These are phyloP conservation scores for Nerophis lumbriciformis DNA, from an alignment of 2,113 vertebrate species.

Conservation along the genomic window DNA sequence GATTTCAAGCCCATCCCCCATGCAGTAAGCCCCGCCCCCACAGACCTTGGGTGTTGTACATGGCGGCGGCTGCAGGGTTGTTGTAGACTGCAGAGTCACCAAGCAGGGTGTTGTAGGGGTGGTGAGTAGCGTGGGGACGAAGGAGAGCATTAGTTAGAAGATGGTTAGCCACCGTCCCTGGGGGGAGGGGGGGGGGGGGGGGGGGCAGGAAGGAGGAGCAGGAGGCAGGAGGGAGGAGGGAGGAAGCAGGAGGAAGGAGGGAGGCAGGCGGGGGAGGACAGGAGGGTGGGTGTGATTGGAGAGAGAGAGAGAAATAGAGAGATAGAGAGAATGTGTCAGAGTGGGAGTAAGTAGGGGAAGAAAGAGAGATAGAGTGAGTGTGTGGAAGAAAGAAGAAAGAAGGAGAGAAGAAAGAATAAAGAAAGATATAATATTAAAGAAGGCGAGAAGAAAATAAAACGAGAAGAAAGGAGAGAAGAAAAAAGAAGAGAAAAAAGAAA, in stretches of 20 bases:
- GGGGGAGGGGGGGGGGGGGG: slow-evolving; percentile 38
- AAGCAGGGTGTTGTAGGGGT: slow-evolving; percentile 99
- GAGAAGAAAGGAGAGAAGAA: too few species aligned
- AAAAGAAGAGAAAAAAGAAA: too few species aligned
- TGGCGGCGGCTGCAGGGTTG: slow-evolving; percentile 98
- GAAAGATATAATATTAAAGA: neutral
- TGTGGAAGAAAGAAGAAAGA: slow-evolving; percentile 52
- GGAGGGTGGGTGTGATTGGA: too few species aligned
- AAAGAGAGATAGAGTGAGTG: slow-evolving; percentile 29
- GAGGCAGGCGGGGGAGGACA: too few species aligned
- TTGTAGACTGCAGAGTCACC: slow-evolving; percentile 99
- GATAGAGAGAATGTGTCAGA: slow-evolving; percentile 16
- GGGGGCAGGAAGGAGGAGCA: slow-evolving; percentile 25
- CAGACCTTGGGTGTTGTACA: slow-evolving; percentile 99
- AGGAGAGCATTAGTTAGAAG: slow-evolving; percentile 99
- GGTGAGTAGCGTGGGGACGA: slow-evolving; percentile 99
- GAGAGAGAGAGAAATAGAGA: too few species aligned
- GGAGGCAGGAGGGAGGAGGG: too few species aligned
- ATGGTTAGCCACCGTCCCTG: slow-evolving; percentile 99
- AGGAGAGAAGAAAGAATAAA: slow-evolving; percentile 70
- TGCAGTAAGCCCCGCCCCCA: slow-evolving; percentile 15
- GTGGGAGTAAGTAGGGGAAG: slow-evolving; percentile 43
- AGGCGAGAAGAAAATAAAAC: slow-evolving; percentile 72
- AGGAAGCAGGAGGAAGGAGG: too few species aligned
- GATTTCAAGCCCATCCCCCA: too few species aligned